A percentile compares a stretch with the other conserved stretches of the same genome.
These are phyloP conservation scores for Pinctada fucata DNA, from an alignment of 2,888 invertebrate species.

Conservation along the genomic window DNA sequence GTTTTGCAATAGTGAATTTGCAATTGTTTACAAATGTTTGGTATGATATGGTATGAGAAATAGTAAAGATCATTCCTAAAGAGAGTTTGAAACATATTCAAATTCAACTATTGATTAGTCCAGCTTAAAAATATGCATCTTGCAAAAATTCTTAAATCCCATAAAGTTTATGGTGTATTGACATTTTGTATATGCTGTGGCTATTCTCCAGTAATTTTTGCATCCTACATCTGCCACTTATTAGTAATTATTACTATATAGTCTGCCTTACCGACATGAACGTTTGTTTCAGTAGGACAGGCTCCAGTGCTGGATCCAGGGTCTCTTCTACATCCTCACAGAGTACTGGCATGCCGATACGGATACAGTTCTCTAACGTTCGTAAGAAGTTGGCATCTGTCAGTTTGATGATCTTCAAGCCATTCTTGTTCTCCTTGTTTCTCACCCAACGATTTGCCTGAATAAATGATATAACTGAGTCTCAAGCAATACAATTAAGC, in stretches of 20 bases:
- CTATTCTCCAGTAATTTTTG: too few species aligned
- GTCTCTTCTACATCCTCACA: slow-evolving; percentile 76
- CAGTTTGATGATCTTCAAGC: slow-evolving; percentile 76
- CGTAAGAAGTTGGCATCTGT: slow-evolving; percentile 75
- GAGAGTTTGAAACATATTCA: too few species aligned
- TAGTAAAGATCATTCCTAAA: too few species aligned
- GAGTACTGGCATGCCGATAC: slow-evolving; percentile 77
- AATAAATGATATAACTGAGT: slow-evolving; percentile 1
- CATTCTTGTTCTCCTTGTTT: slow-evolving; percentile 74
- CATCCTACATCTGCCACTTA: too few species aligned
- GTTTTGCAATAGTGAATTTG: too few species aligned
- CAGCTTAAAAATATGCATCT: too few species aligned
- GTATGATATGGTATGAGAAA: too few species aligned
- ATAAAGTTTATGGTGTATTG: too few species aligned
- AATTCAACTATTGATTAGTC: too few species aligned
- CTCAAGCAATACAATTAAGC: neutral
- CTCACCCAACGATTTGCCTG: slow-evolving; percentile 77
- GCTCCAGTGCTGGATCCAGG: slow-evolving; percentile 77
- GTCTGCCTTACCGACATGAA: slow-evolving; percentile 82
- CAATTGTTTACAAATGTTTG: too few species aligned
- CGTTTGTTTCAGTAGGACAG: slow-evolving; percentile 83
- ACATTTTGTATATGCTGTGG: too few species aligned
- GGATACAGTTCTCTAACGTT: slow-evolving; percentile 77
- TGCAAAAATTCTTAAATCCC: too few species aligned
- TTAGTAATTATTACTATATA: neutral